A percentile compares a stretch with the other conserved stretches of the same genome.
phyloP scores from a whole-genome alignment of 2,888 invertebrate genomes.

The Sipha maydis region DNA sequence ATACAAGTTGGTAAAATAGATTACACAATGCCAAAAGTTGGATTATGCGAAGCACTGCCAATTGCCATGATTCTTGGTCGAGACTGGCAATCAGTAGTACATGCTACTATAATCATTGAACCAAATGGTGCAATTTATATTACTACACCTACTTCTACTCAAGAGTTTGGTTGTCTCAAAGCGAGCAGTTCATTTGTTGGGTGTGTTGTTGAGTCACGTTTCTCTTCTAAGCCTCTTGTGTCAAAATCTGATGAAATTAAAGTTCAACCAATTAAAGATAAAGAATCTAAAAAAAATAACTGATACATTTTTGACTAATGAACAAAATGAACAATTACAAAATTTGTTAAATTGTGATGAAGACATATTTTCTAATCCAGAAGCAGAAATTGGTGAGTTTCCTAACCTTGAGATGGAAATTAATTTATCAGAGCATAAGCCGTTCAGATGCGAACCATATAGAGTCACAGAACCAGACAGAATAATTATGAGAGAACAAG shows the following conservation, averaged over 20 bases:
- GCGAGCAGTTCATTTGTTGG: background rate
- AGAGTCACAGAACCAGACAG: background rate
- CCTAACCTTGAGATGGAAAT: slow-evolving; percentile 23
- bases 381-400: slow-evolving; percentile 9
- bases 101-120: slow-evolving; percentile 1
- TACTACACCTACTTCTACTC: slow-evolving; percentile 4
- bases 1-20: background rate
- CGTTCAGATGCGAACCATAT: background rate
- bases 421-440: background rate
- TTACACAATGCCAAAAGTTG: slow-evolving; percentile 31
- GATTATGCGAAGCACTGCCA: background rate
- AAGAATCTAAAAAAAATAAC: background rate
- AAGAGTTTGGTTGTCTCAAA: slow-evolving; percentile 12
- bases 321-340: background rate
- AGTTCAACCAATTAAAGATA: background rate
- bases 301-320: background rate
- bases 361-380: slow-evolving; percentile 8
- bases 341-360: background rate
- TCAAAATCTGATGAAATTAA: background rate
- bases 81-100: slow-evolving; percentile 22
- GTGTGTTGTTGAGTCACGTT: background rate
- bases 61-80: background rate
- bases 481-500: background rate
- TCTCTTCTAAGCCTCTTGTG: background rate
- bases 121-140: slow-evolving; percentile 17